Evolutionary conservation across 2,113 vertebrate species (phyloP).

Genomic region (Triplophysa dalaica): DNA sequence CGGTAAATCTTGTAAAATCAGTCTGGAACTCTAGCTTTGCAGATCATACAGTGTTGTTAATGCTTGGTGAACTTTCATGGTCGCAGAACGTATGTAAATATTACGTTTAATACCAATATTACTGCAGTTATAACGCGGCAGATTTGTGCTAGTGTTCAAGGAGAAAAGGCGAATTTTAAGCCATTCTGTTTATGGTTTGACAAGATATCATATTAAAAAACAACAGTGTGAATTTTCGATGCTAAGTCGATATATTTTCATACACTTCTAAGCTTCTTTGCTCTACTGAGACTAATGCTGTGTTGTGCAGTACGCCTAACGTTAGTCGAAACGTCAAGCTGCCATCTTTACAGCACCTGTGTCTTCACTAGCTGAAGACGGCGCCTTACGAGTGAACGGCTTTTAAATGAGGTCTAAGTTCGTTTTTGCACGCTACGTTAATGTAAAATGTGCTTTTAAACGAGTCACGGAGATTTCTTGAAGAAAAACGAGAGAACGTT

Average conservation of each 20-base stretch:
- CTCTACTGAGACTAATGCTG: background rate
- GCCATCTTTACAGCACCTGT: conserved; percentile 55
- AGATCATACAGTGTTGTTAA: background rate
- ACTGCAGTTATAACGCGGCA: background rate
- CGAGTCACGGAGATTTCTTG: background rate
- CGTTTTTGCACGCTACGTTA: background rate
- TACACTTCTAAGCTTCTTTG: background rate
- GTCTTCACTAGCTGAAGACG: conserved; percentile 48
- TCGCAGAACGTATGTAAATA: background rate
- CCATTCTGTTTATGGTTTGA: background rate
- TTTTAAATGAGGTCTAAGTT: background rate
- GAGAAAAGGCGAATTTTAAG: background rate
- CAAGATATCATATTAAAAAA: background rate
- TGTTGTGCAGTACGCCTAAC: conserved; percentile 13
- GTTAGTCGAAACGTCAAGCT: conserved; percentile 21
- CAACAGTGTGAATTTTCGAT: background rate
- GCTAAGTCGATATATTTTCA: background rate
- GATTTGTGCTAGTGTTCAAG: background rate
- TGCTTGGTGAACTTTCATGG: background rate
- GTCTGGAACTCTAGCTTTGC: background rate
- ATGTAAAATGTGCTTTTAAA: background rate
- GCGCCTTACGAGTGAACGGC: background rate
- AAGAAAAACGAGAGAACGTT: background rate
- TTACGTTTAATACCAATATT: background rate
- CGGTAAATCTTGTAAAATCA: conserved; percentile 2